These are phyloP conservation scores for Zosterops pallidus DNA, from an alignment of 2,113 vertebrate genomes.

Conservation along the genomic window DNA sequence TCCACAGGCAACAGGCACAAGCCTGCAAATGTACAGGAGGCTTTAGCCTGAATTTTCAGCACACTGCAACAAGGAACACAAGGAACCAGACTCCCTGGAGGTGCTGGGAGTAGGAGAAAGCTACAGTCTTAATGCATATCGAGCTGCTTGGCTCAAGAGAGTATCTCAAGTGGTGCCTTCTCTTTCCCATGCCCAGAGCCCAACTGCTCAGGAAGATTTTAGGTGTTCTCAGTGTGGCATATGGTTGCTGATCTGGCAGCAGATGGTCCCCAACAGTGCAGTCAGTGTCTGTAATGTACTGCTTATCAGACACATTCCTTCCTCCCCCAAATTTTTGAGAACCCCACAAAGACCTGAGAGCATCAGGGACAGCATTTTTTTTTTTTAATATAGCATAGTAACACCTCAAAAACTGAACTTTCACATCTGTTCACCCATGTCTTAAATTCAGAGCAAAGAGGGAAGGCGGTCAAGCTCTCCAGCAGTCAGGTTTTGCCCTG, in stretches of 20 bases:
- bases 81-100: not conserved
- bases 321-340: not conserved
- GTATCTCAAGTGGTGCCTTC: not conserved
- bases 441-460: not conserved
- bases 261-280: not conserved
- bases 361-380: not conserved
- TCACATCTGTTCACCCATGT: fast-evolving
- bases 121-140: not conserved
- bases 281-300: not conserved
- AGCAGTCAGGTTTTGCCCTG: not conserved
- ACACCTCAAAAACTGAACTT: not conserved
- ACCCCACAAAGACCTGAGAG: not conserved
- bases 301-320: not conserved
- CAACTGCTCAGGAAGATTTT: not conserved
- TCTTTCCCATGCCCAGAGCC: not conserved
- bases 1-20: not conserved
- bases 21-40: not conserved
- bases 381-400: not conserved
- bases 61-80: fast-evolving
- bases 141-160: not conserved
- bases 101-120: not conserved
- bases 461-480: not conserved
- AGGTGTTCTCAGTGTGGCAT: not conserved
- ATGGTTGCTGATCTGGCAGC: not conserved
- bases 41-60: not conserved